Percentiles rank a stretch among this genome's conserved stretches.
Evolutionary conservation across 2,113 vertebrate genomes (phyloP).

Genomic region (Cheirogaleus medius): DNA sequence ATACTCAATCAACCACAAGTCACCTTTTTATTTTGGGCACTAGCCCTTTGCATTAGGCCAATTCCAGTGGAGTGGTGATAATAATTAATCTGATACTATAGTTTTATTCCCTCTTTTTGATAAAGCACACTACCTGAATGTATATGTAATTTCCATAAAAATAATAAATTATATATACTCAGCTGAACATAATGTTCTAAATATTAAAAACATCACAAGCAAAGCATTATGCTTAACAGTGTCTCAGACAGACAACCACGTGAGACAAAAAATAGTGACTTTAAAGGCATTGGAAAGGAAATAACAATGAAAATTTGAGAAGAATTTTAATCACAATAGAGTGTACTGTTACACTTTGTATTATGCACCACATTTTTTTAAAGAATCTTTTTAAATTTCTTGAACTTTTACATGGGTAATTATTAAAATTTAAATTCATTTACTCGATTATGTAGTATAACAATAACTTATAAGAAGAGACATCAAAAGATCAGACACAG

Average conservation of each 20-base stretch:
- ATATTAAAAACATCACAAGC: conserved; percentile 42
- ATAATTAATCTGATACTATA: conserved; percentile 46
- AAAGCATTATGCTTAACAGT: neutral
- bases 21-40: neutral
- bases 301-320: neutral
- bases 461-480: neutral
- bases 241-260: neutral
- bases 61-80: conserved; percentile 13
- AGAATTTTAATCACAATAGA: neutral
- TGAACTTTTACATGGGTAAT: neutral
- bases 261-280: neutral
- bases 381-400: neutral
- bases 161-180: conserved; percentile 27
- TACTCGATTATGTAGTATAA: neutral
- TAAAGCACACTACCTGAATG: conserved; percentile 28
- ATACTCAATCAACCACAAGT: neutral
- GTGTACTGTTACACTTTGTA: neutral
- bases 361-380: neutral
- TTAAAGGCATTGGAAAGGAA: neutral
- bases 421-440: conserved; percentile 9
- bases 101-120: conserved; percentile 54
- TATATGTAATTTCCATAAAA: conserved; percentile 46
- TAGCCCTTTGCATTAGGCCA: neutral
- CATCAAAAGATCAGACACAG: neutral
- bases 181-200: neutral